Percentiles rank a stretch among this genome's conserved stretches.
phyloP scores from a whole-genome alignment of 92 coral and sea anemone genomes.

The Zoanthus sansibaricus region DNA sequence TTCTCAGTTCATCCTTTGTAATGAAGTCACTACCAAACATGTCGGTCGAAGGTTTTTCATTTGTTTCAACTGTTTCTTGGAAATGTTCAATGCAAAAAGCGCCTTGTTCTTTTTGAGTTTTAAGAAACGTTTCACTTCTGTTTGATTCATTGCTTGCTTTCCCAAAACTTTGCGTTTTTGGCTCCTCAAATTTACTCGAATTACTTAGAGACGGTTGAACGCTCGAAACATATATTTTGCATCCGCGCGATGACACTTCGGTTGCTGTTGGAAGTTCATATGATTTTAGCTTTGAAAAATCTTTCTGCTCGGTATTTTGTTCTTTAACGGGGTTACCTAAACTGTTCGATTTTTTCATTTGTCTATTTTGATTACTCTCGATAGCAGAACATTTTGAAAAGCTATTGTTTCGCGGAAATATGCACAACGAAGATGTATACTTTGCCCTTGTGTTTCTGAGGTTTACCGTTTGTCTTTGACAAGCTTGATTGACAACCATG shows the following conservation, averaged over 20 bases:
- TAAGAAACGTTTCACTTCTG: background rate
- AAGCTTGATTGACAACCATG: background rate
- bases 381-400: background rate
- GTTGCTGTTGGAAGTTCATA: conserved; percentile 1
- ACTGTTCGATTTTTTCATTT: background rate
- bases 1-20: background rate
- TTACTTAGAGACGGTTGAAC: conserved; percentile 26
- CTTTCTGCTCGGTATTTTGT: background rate
- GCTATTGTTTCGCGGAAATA: conserved; percentile 15
- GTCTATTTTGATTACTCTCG: background rate
- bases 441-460: background rate
- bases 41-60: background rate
- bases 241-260: background rate
- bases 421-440: conserved; percentile 18
- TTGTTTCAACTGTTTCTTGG: background rate
- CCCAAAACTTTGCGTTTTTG: background rate
- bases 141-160: background rate
- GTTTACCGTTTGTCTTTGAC: background rate
- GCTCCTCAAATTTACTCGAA: conserved; percentile 21
- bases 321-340: background rate
- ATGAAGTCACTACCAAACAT: background rate
- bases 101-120: background rate
- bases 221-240: conserved; percentile 22
- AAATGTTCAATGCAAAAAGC: background rate
- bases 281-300: background rate